Evolutionary conservation across 2,113 vertebrate species (phyloP), one percentile per base, ranked within the genome.

Genomic region (Lathamus discolor): DNA sequence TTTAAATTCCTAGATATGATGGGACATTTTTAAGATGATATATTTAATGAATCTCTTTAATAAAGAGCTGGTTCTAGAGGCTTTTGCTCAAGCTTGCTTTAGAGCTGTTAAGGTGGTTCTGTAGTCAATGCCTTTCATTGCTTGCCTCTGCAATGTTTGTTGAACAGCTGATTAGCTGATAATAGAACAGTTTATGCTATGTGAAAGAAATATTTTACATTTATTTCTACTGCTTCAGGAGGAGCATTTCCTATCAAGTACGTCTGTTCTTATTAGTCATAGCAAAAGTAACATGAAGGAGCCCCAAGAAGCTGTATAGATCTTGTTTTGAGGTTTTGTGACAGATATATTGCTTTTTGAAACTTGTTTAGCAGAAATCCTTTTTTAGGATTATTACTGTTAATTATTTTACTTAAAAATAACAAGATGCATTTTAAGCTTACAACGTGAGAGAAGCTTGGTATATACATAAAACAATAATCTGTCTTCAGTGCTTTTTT

Each of bases 131-230:
- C 22, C 51, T 92, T 93, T 93, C 92, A 93, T 77, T 88, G 83
- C 91, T 83, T 62, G 86, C 69, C 64, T 88, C 72, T 92, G 83
- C 77, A 88, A 6, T 59, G 62, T 96, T 93, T 91, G 88, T 90
- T 37, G 83, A 83, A 72, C 63, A 88, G 83, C 79, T 92, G 91
- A 96, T 95, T 92, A 86, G 92, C 80, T 86, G 88, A 29, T 93
- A 91, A 75, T 29, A 46, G 55, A 92, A 43, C 88, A 46, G 61
- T 70, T 88, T 94, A 20, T 43, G 46, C 64, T 66, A 16, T 66
- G 73, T 54, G 64, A 84, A 82, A 78, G 72, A 81, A 95, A 78
- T 85, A 66, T 51, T 93, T 88, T 70, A 75, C 63, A 93, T 94
- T 87, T 86, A 83, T 93, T 88, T 94, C 88, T 83, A n/a, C 48